Evolutionary conservation across 2,888 invertebrate genomes (phyloP).

Genomic region (Eremobia ochroleuca): DNA sequence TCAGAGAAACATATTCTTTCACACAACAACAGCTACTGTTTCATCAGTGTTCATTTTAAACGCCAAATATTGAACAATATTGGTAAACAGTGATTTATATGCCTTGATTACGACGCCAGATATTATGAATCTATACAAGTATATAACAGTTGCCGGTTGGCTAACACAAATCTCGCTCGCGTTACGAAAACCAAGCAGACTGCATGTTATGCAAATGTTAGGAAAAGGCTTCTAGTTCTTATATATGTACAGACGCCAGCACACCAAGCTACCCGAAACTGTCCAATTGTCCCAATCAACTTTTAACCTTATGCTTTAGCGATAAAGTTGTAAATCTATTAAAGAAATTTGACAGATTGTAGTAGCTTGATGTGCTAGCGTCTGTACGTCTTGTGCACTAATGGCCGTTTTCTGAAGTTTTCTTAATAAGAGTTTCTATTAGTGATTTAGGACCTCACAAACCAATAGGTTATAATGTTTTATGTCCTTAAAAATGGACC

Average conservation of each 20-base stretch:
- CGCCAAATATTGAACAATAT: constrained; percentile 32
- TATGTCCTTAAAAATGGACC: neutral
- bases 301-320: too few species aligned
- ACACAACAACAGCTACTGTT: constrained; percentile 18
- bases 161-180: constrained; percentile 52
- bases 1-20: neutral
- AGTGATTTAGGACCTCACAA: neutral
- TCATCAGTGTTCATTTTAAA: constrained; percentile 19
- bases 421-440: neutral
- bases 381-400: neutral
- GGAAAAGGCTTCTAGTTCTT: constrained; percentile 40
- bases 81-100: constrained; percentile 37
- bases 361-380: too few species aligned
- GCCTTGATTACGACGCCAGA: constrained; percentile 39
- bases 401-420: neutral
- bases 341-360: too few species aligned
- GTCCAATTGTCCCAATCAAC: too few species aligned
- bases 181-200: constrained; percentile 60
- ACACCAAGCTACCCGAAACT: too few species aligned
- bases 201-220: constrained; percentile 57
- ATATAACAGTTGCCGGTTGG: constrained; percentile 22
- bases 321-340: too few species aligned
- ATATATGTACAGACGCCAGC: too few species aligned
- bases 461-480: neutral
- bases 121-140: constrained; percentile 39